These are phyloP conservation scores for Nebria brevicollis DNA, from an alignment of 2,888 invertebrate genomes.

Conservation along the genomic window DNA sequence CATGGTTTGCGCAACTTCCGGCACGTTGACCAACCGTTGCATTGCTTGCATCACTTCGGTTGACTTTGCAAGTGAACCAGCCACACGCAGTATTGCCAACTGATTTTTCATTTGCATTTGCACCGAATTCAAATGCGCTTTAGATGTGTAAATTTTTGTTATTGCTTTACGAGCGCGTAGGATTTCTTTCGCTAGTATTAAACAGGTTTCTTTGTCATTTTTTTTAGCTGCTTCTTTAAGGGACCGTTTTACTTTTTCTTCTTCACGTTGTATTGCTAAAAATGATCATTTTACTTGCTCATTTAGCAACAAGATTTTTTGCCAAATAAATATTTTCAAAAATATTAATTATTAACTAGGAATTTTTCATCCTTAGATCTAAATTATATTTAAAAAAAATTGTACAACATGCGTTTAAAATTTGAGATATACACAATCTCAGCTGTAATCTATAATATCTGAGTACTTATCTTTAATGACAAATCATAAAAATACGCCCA, in stretches of 20 bases:
- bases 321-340: too few species aligned
- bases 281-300: slow-evolving; percentile 49
- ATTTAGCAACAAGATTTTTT: neutral
- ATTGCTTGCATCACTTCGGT: slow-evolving; percentile 99
- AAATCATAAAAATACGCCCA: neutral
- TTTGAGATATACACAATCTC: neutral
- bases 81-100: slow-evolving; percentile 93
- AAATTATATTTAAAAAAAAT: too few species aligned
- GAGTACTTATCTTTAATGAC: neutral
- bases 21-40: slow-evolving; percentile 89
- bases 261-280: slow-evolving; percentile 92
- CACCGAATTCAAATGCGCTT: slow-evolving; percentile 97
- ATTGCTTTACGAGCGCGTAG: slow-evolving; percentile 88
- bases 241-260: slow-evolving; percentile 93
- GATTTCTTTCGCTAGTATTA: slow-evolving; percentile 93
- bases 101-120: slow-evolving; percentile 99
- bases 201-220: slow-evolving; percentile 92
- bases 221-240: slow-evolving; percentile 96
- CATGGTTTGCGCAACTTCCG: slow-evolving; percentile 96
- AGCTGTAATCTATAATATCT: neutral
- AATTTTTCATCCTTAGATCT: too few species aligned
- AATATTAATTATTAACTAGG: too few species aligned
- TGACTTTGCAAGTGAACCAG: slow-evolving; percentile 92
- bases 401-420: neutral
- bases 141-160: slow-evolving; percentile 92